A percentile compares a stretch with the other conserved stretches of the same genome.
These are phyloP conservation scores for Sinocyclocheilus maitianheensis DNA, from an alignment of 2,113 vertebrate genomes.

Conservation along the genomic window DNA sequence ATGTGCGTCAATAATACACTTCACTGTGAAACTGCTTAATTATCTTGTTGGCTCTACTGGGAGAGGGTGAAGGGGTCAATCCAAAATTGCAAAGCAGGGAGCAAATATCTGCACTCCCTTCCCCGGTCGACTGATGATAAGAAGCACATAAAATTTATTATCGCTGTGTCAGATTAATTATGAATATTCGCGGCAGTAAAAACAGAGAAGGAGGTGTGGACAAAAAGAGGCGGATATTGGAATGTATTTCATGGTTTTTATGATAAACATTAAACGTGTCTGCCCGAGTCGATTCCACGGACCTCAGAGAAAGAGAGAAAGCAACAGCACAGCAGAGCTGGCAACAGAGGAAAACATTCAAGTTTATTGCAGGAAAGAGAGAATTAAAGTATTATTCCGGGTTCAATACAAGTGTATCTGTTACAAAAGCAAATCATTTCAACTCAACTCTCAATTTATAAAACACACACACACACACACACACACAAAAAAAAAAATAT, in stretches of 20 bases:
- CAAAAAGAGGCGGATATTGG: conserved; percentile 65
- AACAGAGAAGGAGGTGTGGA: conserved; percentile 51
- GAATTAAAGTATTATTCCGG: neutral
- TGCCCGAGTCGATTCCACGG: conserved; percentile 58
- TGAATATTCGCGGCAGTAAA: conserved; percentile 69
- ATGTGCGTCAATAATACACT: neutral
- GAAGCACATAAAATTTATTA: conserved; percentile 71
- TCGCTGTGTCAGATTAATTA: conserved; percentile 71
- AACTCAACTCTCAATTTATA: too few relatives aligned
- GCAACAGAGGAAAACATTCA: neutral
- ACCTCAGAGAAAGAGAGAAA: conserved; percentile 41
- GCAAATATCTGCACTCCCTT: conserved; percentile 37
- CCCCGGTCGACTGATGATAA: conserved; percentile 66
- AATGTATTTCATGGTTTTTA: conserved; percentile 72
- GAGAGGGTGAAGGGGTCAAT: neutral
- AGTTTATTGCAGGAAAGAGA: conserved; percentile 2
- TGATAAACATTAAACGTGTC: conserved; percentile 74
- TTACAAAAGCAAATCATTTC: neutral
- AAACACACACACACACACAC: too few relatives aligned
- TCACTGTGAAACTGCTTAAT: neutral
- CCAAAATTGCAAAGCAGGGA: conserved; percentile 25
- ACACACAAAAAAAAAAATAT: too few relatives aligned
- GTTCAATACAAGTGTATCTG: neutral
- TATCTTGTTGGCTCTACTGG: neutral
- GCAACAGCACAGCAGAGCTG: neutral